phyloP scores from a whole-genome alignment of 2,888 invertebrate genomes.

The Odontothrips loti region DNA sequence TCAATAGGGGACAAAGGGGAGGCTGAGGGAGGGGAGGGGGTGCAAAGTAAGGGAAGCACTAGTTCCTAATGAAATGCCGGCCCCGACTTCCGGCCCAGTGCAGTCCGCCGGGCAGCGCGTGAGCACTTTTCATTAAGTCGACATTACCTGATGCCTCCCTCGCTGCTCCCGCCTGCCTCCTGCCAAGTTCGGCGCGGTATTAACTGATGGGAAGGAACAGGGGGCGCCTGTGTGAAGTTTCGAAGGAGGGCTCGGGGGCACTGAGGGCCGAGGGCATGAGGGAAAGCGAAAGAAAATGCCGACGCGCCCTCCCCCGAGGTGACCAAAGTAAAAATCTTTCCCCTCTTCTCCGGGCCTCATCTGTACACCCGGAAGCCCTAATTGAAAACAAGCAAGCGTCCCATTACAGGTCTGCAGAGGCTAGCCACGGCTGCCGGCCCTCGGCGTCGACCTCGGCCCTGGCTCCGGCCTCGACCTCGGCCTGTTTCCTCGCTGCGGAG shows the following conservation, averaged over 20 bases:
- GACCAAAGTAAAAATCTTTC: too few relatives aligned
- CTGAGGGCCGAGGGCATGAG: too few relatives aligned
- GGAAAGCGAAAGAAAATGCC: too few relatives aligned
- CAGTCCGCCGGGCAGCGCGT: background rate
- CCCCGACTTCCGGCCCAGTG: background rate
- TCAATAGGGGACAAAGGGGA: too few relatives aligned
- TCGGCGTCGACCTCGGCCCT: background rate
- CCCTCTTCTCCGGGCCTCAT: background rate
- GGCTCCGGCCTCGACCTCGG: background rate
- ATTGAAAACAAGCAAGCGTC: constrained; percentile 16
- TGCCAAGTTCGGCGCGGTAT: background rate
- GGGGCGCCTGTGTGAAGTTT: background rate
- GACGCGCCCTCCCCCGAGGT: background rate
- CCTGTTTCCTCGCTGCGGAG: too few relatives aligned
- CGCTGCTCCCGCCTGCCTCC: background rate
- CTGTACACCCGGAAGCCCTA: background rate
- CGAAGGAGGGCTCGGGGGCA: too few relatives aligned
- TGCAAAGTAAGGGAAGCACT: too few relatives aligned
- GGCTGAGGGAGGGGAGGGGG: too few relatives aligned
- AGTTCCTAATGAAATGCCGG: constrained; percentile 12
- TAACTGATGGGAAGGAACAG: background rate
- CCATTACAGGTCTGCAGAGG: background rate
- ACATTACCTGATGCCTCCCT: background rate
- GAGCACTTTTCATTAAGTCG: constrained; percentile 15
- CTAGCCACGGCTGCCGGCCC: background rate